Conservation (phyloP, 2,797 vertebrate species). For the Tiaroga cobitis region DNA sequence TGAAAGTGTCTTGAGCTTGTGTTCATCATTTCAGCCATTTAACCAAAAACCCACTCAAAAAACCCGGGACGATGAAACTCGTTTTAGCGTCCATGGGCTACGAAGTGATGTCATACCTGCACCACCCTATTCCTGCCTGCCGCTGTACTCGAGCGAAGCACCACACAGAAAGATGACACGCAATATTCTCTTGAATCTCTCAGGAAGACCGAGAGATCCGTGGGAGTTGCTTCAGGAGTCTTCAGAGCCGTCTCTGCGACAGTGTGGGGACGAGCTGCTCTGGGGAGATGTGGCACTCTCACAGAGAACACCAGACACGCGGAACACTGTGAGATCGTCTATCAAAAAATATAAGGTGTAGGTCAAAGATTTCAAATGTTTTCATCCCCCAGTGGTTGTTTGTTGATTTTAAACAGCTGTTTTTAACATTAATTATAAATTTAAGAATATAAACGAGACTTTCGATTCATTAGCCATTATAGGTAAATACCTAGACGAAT, state of each 20-base stretch:
- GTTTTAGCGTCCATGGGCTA: too few species aligned
- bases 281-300: neutral
- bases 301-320: neutral
- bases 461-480: too few species aligned
- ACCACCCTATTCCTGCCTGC: neutral
- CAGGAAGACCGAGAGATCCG: neutral
- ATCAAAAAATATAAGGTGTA: neutral
- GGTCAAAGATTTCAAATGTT: constrained; percentile 5
- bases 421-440: neutral
- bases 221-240: constrained; percentile 1
- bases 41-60: too few species aligned
- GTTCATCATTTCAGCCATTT: too few species aligned
- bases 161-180: neutral
- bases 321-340: neutral
- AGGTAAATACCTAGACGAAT: too few species aligned
- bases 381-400: neutral
- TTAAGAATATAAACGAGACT: too few species aligned
- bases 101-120: too few species aligned
- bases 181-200: neutral
- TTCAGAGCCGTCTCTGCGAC: neutral
- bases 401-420: neutral
- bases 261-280: neutral
- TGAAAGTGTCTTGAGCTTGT: too few species aligned
- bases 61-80: too few species aligned
- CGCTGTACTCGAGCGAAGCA: neutral